These are phyloP conservation scores for Rhopalosiphum nymphaeae DNA, from an alignment of 2,888 invertebrate genomes.

Conservation along the genomic window DNA sequence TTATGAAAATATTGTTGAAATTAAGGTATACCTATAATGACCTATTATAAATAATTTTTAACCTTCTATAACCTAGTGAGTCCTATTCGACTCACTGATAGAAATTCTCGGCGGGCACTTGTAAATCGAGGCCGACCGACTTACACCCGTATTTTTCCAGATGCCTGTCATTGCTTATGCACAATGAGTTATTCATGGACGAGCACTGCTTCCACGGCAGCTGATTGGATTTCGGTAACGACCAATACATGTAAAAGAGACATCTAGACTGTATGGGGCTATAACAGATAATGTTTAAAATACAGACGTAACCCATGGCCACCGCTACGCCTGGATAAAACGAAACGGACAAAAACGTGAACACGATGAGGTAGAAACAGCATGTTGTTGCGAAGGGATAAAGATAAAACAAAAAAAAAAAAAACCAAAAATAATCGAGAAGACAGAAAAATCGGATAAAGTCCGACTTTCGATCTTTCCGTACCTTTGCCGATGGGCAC, in stretches of 20 bases:
- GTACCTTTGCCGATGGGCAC: conserved; percentile 56
- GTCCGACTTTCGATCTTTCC: neutral
- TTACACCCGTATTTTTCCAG: neutral
- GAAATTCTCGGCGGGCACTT: conserved; percentile 12
- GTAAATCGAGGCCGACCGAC: conserved; percentile 39
- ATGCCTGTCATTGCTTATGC: neutral
- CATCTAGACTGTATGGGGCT: conserved; percentile 58
- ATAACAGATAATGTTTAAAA: conserved; percentile 57
- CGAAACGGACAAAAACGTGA: neutral
- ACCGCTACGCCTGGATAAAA: conserved; percentile 42
- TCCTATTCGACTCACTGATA: conserved; percentile 36
- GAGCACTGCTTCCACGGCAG: conserved; percentile 13
- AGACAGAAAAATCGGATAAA: neutral
- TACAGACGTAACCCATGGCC: conserved; percentile 57
- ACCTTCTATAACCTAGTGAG: too few species aligned
- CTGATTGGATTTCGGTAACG: neutral
- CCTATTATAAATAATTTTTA: too few species aligned
- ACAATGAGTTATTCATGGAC: neutral
- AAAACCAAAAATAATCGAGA: neutral
- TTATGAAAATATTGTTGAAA: too few species aligned
- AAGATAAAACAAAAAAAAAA: neutral
- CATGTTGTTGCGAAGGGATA: neutral
- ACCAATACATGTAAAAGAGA: conserved; percentile 40
- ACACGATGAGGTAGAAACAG: neutral
- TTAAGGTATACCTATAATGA: too few species aligned